Evolutionary conservation across 2,113 vertebrate genomes (phyloP).

Genomic region (Anas platyrhynchos): DNA sequence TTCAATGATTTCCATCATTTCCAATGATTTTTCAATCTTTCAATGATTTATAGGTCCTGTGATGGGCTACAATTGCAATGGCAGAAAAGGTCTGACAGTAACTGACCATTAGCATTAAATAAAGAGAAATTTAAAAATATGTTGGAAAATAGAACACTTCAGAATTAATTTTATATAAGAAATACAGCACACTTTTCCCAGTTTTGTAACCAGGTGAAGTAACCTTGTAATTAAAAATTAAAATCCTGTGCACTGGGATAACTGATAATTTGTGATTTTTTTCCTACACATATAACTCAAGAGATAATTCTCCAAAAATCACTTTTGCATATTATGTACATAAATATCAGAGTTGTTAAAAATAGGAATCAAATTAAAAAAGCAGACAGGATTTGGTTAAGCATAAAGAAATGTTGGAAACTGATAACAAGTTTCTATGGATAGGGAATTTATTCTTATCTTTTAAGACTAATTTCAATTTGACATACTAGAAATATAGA

Average conservation of each 20-base stretch:
- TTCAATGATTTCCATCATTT: neutral
- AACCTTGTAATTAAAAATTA: neutral
- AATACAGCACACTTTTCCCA: rapidly evolving
- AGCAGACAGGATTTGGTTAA: neutral
- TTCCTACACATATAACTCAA: neutral
- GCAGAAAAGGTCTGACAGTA: rapidly evolving
- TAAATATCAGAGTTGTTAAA: neutral
- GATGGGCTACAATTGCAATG: neutral
- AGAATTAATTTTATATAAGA: neutral
- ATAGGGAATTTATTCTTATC: neutral
- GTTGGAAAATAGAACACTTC: rapidly evolving
- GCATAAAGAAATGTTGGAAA: neutral
- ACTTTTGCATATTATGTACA: neutral
- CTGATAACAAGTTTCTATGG: neutral
- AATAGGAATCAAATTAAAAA: neutral
- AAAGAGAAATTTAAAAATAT: neutral
- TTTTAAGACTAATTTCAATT: slow-evolving; percentile 36
- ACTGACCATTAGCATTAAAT: neutral
- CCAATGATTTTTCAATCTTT: neutral
- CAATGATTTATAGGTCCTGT: neutral
- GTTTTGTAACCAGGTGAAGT: neutral
- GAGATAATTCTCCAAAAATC: neutral
- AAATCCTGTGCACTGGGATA: neutral
- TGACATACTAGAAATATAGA: neutral
- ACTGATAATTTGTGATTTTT: neutral